Evolutionary conservation across 2,888 invertebrate species (phyloP).

Genomic region (Cryptocheilus praepositus): DNA sequence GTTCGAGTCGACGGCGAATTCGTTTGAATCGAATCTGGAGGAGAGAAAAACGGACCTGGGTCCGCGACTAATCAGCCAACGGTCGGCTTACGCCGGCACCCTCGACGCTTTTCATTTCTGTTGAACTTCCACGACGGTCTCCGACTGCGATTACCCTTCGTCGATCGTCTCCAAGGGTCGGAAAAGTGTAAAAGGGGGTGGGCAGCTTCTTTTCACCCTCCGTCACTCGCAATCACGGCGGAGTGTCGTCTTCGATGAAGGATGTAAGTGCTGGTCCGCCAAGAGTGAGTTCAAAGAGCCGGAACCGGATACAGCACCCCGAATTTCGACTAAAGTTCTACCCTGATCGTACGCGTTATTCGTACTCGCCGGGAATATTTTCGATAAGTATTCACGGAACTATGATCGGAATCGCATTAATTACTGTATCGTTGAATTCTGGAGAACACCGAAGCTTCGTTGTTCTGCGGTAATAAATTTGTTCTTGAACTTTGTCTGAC

Average conservation of each 20-base stretch:
- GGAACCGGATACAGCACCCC: slow-evolving; percentile 55
- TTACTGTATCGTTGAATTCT: too few relatives aligned
- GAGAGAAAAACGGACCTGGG: slow-evolving; percentile 28
- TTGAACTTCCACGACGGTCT: slow-evolving; percentile 21
- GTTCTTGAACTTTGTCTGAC: too few relatives aligned
- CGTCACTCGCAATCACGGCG: slow-evolving; percentile 56
- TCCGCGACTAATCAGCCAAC: slow-evolving; percentile 46
- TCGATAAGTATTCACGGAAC: too few relatives aligned
- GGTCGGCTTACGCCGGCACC: slow-evolving; percentile 39
- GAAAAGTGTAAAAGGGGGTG: slow-evolving; percentile 46
- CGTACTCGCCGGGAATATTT: too few relatives aligned
- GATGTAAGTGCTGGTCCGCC: slow-evolving; percentile 48
- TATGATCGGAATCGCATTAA: too few relatives aligned
- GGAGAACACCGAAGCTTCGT: too few relatives aligned
- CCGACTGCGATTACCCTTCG: too few relatives aligned
- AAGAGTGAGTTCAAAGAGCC: slow-evolving; percentile 52
- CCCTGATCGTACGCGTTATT: background rate
- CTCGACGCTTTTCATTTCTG: slow-evolving; percentile 9
- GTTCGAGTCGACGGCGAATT: slow-evolving; percentile 22
- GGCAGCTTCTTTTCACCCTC: slow-evolving; percentile 52
- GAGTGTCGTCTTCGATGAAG: slow-evolving; percentile 48
- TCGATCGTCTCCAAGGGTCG: too few relatives aligned
- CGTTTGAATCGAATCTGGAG: slow-evolving; percentile 29
- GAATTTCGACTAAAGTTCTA: slow-evolving; percentile 41
- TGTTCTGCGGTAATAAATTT: too few relatives aligned